Percentiles rank a stretch among this genome's conserved stretches.
phyloP scores from a whole-genome alignment of 2,888 invertebrate genomes.

The Platycheirus albimanus region DNA sequence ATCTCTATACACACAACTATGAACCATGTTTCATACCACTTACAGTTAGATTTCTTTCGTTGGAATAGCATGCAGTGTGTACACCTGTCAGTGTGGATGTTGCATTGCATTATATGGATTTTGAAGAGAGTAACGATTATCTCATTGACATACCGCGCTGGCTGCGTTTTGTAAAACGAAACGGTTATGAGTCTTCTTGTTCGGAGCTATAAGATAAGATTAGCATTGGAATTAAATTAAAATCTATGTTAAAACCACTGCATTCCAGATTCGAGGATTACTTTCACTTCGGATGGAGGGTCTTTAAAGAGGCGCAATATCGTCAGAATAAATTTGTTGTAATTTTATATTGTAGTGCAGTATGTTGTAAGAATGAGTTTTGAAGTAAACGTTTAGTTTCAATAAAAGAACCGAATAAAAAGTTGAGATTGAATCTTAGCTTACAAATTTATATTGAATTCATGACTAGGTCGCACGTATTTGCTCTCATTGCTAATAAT shows the following conservation, averaged over 20 bases:
- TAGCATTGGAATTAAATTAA: constrained; percentile 53
- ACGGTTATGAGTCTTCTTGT: constrained; percentile 60
- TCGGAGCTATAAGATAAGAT: constrained; percentile 51
- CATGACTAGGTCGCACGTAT: no score
- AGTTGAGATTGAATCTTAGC: no score
- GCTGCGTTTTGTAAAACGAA: constrained; percentile 26
- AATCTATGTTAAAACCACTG: constrained; percentile 16
- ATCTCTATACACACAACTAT: not conserved
- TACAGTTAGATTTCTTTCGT: constrained; percentile 5
- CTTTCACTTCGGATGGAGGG: constrained; percentile 39
- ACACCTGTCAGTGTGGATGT: constrained; percentile 48
- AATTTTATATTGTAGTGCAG: not conserved
- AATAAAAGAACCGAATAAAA: no score
- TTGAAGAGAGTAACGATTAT: constrained; percentile 51
- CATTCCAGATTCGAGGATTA: constrained; percentile 12
- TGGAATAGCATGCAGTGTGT: constrained; percentile 20
- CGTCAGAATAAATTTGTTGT: not conserved
- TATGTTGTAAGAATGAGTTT: not conserved
- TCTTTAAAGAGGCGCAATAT: not conserved
- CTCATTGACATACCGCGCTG: constrained; percentile 38
- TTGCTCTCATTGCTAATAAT: no score
- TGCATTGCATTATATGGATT: constrained; percentile 27
- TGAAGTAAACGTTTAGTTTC: not conserved
- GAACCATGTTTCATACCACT: constrained; percentile 50
- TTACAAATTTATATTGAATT: no score